Conservation (phyloP, 2,888 invertebrate genomes). For the Empis stercorea region DNA sequence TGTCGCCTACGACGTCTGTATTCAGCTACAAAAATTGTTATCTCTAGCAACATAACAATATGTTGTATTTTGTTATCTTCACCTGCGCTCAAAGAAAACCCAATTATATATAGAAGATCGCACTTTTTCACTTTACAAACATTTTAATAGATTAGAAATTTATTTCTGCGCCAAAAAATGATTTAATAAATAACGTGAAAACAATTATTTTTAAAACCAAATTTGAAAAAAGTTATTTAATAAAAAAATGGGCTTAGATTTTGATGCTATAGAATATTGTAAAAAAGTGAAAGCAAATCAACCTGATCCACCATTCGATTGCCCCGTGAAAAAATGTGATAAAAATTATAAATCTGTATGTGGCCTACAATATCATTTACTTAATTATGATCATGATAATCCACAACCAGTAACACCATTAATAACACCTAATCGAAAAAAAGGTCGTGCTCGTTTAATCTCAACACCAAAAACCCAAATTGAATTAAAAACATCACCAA, state of each 20-base stretch:
- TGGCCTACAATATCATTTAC: slow-evolving; percentile 75
- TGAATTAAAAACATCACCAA: slow-evolving; percentile 23
- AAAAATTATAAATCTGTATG: slow-evolving; percentile 76
- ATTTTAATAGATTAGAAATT: no score
- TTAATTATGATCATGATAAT: slow-evolving; percentile 74
- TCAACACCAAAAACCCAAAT: slow-evolving; percentile 30
- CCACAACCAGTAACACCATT: slow-evolving; percentile 51
- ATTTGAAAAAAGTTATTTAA: no score
- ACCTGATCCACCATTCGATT: slow-evolving; percentile 62
- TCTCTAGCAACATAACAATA: no score
- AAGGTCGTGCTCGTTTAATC: slow-evolving; percentile 44
- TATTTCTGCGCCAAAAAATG: no score
- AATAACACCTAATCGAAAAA: slow-evolving; percentile 49
- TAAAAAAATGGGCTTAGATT: slow-evolving; percentile 69
- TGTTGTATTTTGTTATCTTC: no score
- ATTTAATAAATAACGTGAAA: no score
- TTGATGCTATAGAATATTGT: slow-evolving; percentile 76
- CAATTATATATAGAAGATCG: no score
- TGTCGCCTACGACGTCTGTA: no score
- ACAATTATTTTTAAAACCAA: no score
- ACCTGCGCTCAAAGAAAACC: no score
- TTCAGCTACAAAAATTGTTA: no score
- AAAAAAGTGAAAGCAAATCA: slow-evolving; percentile 59
- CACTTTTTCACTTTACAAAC: no score
- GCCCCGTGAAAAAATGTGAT: slow-evolving; percentile 67